These are phyloP conservation scores for Palythoa caribaeorum DNA, from an alignment of 92 coral and sea anemone species.

Conservation along the genomic window DNA sequence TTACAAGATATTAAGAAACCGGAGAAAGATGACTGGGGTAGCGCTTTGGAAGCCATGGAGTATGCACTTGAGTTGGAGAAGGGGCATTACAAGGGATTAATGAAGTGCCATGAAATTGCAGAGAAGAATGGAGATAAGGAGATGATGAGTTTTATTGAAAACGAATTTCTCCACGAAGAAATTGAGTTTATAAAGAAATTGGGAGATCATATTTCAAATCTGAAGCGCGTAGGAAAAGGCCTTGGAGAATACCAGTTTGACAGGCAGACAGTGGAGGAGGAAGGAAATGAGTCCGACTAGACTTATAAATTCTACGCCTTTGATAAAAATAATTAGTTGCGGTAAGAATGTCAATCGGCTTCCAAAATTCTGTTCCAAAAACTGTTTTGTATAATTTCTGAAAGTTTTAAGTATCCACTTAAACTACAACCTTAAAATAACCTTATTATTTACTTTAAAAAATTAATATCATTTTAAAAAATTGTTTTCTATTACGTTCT, in stretches of 20 bases:
- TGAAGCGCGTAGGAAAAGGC: conserved; percentile 36
- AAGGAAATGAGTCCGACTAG: conserved; percentile 16
- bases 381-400: no score
- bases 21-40: conserved; percentile 90
- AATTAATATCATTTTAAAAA: no score
- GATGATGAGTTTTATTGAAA: conserved; percentile 34
- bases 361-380: no score
- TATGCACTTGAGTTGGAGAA: conserved; percentile 92
- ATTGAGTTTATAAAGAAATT: conserved; percentile 36
- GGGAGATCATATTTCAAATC: conserved; percentile 40
- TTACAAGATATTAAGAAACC: conserved; percentile 96
- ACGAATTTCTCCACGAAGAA: conserved; percentile 43
- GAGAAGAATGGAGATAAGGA: conserved; percentile 77
- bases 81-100: conserved; percentile 85
- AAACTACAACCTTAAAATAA: no score
- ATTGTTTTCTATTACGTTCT: no score
- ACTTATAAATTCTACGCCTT: neutral
- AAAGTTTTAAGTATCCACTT: no score
- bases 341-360: no score
- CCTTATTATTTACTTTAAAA: no score
- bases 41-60: conserved; percentile 78
- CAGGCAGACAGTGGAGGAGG: conserved; percentile 14
- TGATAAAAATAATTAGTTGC: no score
- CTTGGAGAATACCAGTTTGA: conserved; percentile 44
- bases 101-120: conserved; percentile 81